These are phyloP conservation scores for Penaeus indicus DNA, from an alignment of 1,140 invertebrate species.

Conservation along the genomic window DNA sequence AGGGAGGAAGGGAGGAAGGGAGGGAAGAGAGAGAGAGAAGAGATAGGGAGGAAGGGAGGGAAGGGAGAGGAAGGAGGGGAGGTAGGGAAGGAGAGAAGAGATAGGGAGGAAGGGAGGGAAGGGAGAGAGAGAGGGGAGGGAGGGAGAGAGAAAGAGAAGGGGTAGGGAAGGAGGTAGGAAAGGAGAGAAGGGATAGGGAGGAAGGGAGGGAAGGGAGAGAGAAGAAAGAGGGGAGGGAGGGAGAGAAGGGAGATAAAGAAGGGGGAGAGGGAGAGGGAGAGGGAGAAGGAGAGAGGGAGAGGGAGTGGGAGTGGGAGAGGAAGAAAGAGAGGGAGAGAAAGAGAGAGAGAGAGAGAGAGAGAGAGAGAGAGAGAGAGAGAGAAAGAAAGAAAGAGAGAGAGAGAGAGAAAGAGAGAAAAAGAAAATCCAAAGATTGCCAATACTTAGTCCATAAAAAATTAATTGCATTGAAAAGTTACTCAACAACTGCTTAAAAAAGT, in stretches of 20 bases:
- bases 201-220: neutral
- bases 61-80: neutral
- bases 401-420: conserved; percentile 8
- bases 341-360: neutral
- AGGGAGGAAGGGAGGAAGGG: neutral
- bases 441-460: too few relatives aligned
- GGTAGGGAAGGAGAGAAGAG: neutral
- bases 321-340: neutral
- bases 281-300: too few relatives aligned
- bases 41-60: neutral
- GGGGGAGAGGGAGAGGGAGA: too few relatives aligned
- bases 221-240: too few relatives aligned
- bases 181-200: neutral
- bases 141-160: too few relatives aligned
- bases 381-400: conserved; percentile 8
- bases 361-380: neutral
- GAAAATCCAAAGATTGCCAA: neutral
- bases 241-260: too few relatives aligned
- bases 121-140: neutral
- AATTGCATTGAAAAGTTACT: too few relatives aligned
- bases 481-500: too few relatives aligned
- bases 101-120: neutral
- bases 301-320: too few relatives aligned
- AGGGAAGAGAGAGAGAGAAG: neutral
- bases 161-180: neutral